Percentiles rank a stretch among this genome's conserved stretches.
Evolutionary conservation across 1,140 invertebrate species (phyloP).

Genomic region (Atopsyche davidsoni): DNA sequence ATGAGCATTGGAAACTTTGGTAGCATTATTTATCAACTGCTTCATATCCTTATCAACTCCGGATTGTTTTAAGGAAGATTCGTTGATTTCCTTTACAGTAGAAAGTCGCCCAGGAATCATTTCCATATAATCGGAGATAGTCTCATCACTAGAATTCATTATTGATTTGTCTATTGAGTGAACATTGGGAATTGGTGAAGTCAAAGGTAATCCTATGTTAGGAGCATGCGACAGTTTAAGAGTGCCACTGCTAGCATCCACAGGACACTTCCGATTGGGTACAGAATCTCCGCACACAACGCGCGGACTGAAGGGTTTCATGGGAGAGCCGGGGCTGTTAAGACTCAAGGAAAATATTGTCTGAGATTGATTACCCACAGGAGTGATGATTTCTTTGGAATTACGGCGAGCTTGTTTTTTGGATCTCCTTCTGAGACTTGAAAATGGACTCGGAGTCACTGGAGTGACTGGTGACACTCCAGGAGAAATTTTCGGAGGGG

Average conservation of each 20-base stretch:
- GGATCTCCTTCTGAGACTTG: constrained; percentile 36
- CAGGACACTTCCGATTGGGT: constrained; percentile 31
- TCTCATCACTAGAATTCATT: neutral
- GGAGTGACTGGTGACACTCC: constrained; percentile 32
- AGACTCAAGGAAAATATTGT: constrained; percentile 57
- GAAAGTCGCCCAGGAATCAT: constrained; percentile 21
- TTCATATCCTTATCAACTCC: constrained; percentile 25
- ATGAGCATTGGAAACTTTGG: constrained; percentile 15
- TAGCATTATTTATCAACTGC: constrained; percentile 27
- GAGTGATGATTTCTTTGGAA: constrained; percentile 41
- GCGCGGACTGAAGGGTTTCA: constrained; percentile 39
- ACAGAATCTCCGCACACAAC: constrained; percentile 25
- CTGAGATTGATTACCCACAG: constrained; percentile 47
- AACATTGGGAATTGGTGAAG: neutral
- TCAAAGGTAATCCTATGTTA: no score
- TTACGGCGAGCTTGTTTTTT: constrained; percentile 34
- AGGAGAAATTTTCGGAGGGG: constrained; percentile 39
- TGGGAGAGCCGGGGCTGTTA: constrained; percentile 54
- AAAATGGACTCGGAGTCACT: constrained; percentile 34
- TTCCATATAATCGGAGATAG: constrained; percentile 26
- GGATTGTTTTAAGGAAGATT: constrained; percentile 12
- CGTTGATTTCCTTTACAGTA: constrained; percentile 26
- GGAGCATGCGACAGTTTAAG: constrained; percentile 19
- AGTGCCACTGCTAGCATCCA: constrained; percentile 36
- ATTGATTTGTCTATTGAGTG: constrained; percentile 3